Evolutionary conservation across 2,797 vertebrate species (phyloP), one percentile per base, ranked within the genome.

Genomic region (Odontamblyopus lacepedii): DNA sequence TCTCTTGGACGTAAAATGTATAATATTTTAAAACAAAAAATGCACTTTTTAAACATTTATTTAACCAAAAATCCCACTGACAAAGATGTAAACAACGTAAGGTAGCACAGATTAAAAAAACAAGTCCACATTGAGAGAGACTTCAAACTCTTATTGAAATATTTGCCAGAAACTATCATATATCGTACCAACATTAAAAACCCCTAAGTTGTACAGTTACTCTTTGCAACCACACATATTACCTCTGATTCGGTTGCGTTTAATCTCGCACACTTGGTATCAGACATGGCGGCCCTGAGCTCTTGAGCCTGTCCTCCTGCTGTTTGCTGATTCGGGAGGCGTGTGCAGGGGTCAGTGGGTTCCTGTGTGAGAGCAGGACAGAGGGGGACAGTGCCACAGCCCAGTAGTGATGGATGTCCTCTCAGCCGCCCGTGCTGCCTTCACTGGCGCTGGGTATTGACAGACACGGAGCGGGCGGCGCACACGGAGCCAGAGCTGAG

Each of bases 351-450:
- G 90, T 91, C 90, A 92, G 85, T 41, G 30, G 83, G 63, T 63
- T 63, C 23, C 41, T 78, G 84, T 87, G 82, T 62, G 82, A 78
- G 80, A 70, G 79, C 81, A 79, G 84, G 82, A 79, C 84, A 78
- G 79, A 70, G 79, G 79, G 77, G 83, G 82, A 79, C 84, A 76
- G 89, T 90, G 89, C 92, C 92, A 91, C 90, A 85, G 87, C 89
- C 89, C 88, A 90, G 87, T 82, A 68, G 82, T 93, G 93, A 94
- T 94, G 92, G 91, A 93, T 93, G 90, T 88, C 77, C 79, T 92
- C 90, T 81, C 92, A 92, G 83, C 85, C 71, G 74, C 79, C 87
- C 16, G 59, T 57, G 80, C 79, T 77, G 79, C 86, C 82, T 85
- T 90, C 80, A 72, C 73, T 55, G 76, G 73, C 75, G 79, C 81